Percentiles rank a stretch among this genome's conserved stretches.
Conservation (phyloP, 2,888 invertebrate species). For the Phymatocera aterrima region DNA sequence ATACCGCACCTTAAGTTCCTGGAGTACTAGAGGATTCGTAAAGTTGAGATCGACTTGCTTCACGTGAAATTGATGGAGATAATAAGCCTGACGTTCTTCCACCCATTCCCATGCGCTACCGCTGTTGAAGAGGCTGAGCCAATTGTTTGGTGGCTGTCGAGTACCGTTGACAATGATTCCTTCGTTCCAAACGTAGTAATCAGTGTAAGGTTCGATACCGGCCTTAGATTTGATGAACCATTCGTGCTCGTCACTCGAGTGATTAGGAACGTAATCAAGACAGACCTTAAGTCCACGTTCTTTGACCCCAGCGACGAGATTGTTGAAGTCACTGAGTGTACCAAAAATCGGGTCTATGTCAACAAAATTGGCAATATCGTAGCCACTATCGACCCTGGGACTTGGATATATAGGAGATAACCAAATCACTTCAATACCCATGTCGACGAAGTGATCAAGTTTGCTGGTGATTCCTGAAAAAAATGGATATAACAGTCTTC, state of each 20-base stretch:
- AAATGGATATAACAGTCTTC: no score
- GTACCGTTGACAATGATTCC: constrained; percentile 64
- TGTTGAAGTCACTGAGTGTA: constrained; percentile 60
- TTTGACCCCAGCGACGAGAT: not conserved
- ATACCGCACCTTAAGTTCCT: no score
- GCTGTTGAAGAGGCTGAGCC: constrained; percentile 75
- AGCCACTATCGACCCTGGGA: constrained; percentile 61
- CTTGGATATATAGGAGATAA: constrained; percentile 63
- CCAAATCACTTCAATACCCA: constrained; percentile 62
- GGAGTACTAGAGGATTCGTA: constrained; percentile 77
- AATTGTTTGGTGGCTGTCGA: constrained; percentile 43
- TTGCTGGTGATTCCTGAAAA: constrained; percentile 64
- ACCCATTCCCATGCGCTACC: constrained; percentile 84
- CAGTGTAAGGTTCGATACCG: constrained; percentile 53
- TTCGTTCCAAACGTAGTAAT: constrained; percentile 66
- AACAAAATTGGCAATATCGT: constrained; percentile 60
- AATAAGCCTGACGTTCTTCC: constrained; percentile 80
- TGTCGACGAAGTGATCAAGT: constrained; percentile 60
- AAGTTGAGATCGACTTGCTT: constrained; percentile 84
- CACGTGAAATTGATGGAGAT: constrained; percentile 81
- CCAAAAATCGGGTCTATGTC: constrained; percentile 61
- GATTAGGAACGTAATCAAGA: constrained; percentile 67
- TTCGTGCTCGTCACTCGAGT: constrained; percentile 64
- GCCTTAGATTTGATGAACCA: constrained; percentile 63
- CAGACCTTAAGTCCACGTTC: constrained; percentile 66